Percentiles rank a stretch among this genome's conserved stretches.
Conservation (phyloP, 2,113 vertebrate genomes). For the Hemicordylus capensis region DNA sequence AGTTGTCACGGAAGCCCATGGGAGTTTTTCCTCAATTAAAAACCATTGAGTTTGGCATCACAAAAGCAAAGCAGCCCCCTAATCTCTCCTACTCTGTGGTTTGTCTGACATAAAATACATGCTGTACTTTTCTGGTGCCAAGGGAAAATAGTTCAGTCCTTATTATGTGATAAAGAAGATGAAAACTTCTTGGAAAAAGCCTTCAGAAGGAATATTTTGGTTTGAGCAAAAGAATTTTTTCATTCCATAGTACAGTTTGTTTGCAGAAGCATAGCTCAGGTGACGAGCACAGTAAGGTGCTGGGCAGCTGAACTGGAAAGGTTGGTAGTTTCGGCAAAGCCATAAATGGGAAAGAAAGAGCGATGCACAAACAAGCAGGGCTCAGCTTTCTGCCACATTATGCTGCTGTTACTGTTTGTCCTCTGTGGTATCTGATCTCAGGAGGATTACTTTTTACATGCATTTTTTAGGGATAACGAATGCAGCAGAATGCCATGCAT, state of each 20-base stretch:
- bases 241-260: neutral
- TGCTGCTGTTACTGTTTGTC: constrained; percentile 20
- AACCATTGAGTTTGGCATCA: neutral
- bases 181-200: constrained; percentile 34
- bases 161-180: constrained; percentile 34
- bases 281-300: constrained; percentile 9
- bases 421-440: constrained; percentile 36
- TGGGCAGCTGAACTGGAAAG: neutral
- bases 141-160: neutral
- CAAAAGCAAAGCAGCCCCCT: neutral
- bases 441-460: constrained; percentile 32
- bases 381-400: constrained; percentile 46
- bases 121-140: constrained; percentile 49
- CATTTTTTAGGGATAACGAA: constrained; percentile 39
- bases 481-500: neutral
- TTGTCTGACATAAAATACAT: constrained; percentile 6
- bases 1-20: neutral
- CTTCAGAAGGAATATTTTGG: constrained; percentile 15
- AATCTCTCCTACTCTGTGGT: constrained; percentile 26
- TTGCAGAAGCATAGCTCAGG: constrained; percentile 14
- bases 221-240: constrained; percentile 26
- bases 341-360: constrained; percentile 53
- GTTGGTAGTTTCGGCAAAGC: constrained; percentile 49
- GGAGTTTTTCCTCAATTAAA: constrained; percentile 26
- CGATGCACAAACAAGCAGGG: constrained; percentile 40